Evolutionary conservation across 2,113 vertebrate species (phyloP).

Genomic region (Crocuta crocuta): DNA sequence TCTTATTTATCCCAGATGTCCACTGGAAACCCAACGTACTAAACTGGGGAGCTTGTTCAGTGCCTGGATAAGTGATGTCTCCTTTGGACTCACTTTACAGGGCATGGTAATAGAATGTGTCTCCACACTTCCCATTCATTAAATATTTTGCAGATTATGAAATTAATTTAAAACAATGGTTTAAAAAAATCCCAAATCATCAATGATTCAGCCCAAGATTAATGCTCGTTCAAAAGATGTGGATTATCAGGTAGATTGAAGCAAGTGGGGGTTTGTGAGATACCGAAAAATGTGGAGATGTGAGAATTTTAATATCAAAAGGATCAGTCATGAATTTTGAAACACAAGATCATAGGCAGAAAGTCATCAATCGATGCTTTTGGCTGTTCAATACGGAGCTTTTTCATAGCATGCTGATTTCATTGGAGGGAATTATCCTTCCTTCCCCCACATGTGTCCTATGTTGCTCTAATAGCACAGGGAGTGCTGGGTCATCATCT

Average conservation of each 20-base stretch:
- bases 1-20: conserved; percentile 66
- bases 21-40: conserved; percentile 13
- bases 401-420: conserved; percentile 20
- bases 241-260: conserved; percentile 1
- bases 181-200: background rate
- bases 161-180: background rate
- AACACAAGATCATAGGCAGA: background rate
- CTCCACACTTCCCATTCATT: background rate
- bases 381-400: background rate
- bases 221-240: conserved; percentile 27
- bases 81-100: conserved; percentile 26
- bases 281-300: background rate
- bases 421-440: background rate
- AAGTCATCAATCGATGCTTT: background rate
- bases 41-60: conserved; percentile 9
- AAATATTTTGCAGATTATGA: background rate
- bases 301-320: background rate
- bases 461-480: background rate
- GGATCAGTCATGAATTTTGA: background rate
- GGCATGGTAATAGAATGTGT: background rate
- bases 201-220: background rate
- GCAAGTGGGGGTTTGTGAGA: background rate
- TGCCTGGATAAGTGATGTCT: conserved; percentile 11
- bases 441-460: background rate
- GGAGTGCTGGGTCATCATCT: background rate